A percentile compares a stretch with the other conserved stretches of the same genome.
Evolutionary conservation across 2,888 invertebrate species (phyloP).

Genomic region (Physocephala rufipes): DNA sequence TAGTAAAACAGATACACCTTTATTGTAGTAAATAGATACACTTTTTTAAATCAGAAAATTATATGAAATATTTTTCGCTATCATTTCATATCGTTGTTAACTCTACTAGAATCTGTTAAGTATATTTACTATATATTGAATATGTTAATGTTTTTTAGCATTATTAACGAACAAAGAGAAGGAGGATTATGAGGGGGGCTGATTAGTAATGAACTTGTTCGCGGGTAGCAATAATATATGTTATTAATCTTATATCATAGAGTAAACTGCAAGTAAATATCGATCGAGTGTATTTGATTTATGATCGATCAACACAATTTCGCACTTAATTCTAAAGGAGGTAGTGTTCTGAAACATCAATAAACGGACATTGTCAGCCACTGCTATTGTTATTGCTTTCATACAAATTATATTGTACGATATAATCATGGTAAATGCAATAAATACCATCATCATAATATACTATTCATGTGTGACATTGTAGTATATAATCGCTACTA

Average conservation of each 20-base stretch:
- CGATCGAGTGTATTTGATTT: not conserved
- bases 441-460: not conserved
- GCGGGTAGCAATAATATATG: not conserved
- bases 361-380: slow-evolving; percentile 1
- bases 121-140: too few species aligned
- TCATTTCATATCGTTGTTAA: too few species aligned
- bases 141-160: too few species aligned
- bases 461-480: not conserved
- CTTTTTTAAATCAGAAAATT: too few species aligned
- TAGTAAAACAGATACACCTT: too few species aligned
- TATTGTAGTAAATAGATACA: too few species aligned
- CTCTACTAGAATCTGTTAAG: too few species aligned
- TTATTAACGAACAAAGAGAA: too few species aligned
- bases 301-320: not conserved
- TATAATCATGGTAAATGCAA: not conserved
- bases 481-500: not conserved
- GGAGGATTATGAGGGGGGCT: not conserved
- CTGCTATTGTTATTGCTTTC: not conserved
- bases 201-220: not conserved
- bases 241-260: not conserved
- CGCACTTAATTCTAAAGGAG: not conserved
- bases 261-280: not conserved
- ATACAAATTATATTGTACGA: not conserved
- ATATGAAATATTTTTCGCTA: too few species aligned
- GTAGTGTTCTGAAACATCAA: not conserved